Base-by-base conservation (phyloP, 2,113 vertebrate genomes). In the Eolophus roseicapilla region DNA sequence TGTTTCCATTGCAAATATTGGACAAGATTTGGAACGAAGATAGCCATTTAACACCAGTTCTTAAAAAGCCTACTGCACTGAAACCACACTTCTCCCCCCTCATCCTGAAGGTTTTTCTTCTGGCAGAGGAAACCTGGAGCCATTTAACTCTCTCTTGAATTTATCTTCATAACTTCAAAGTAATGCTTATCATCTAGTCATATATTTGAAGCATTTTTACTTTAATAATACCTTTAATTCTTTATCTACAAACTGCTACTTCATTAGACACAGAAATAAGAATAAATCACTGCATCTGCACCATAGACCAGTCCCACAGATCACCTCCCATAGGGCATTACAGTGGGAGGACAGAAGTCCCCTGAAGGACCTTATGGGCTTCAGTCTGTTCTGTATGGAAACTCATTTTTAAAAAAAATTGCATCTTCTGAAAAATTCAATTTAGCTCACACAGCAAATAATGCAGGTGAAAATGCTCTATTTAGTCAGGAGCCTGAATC, bases 1-100 rank as follows among this genome's bases (percentile, higher is more conserved):
- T 76, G 63, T 63, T 90, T 67, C 86, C 73, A 90, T 74, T 67
- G 89, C 92, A 95, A 90, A 92, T 90, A 87, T 77, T 81, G 82
- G 92, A 87, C 92, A 53, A 82, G 59, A 94, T 83, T 92, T 83
- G 86, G 69, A 92, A 44, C 65, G 64, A 63, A 90, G 78, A 71
- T 11, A 86, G 77, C 75, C 62, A 86, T 92, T 89, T 92, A 94
- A 92, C 9, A 79, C 50, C 6, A 29, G 19, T 25, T 73, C 92
- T 84, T 46, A 13, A 84, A 92, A 81, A 92, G 74, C 86, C 79
- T 64, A 33, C 74, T 81, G 75, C 59, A 81, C 43, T 68, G 60
- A 55, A 55, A 67, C 64, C 2, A 2, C 55, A 39, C 53, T 59
- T 73, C 9, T 0, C 37, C 24, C 82, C 46, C 43, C 31, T 81